These are phyloP conservation scores for Toxostoma redivivum DNA, from an alignment of 2,113 vertebrate species.

Conservation along the genomic window DNA sequence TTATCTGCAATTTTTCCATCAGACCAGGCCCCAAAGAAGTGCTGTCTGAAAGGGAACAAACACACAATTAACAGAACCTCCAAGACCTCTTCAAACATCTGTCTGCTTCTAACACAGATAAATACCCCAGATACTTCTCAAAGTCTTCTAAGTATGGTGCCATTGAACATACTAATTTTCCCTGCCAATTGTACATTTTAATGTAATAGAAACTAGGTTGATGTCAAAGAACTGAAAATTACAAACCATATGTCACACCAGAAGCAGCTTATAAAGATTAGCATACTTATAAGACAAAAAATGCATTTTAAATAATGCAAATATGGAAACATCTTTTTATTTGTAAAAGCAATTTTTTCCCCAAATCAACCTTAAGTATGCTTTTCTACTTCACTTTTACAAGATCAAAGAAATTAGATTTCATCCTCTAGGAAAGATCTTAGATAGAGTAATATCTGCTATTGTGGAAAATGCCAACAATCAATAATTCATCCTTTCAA, in stretches of 20 bases:
- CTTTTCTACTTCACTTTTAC: not conserved
- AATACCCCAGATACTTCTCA: not conserved
- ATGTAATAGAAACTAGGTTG: conserved; percentile 37
- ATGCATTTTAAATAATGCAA: conserved; percentile 38
- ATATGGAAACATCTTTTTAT: not conserved
- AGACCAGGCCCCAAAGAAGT: not conserved
- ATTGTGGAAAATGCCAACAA: not conserved
- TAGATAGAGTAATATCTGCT: not conserved
- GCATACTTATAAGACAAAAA: conserved; percentile 50
- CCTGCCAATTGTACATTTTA: conserved; percentile 35
- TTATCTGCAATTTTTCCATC: not conserved
- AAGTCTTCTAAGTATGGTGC: not conserved
- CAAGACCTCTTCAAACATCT: conserved; percentile 19
- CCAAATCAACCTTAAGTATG: not conserved
- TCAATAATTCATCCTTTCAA: not conserved
- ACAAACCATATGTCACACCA: conserved; percentile 47
- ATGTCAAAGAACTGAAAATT: conserved; percentile 58
- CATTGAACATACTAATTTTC: conserved; percentile 17
- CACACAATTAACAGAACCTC: not conserved
- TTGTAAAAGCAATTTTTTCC: not conserved
- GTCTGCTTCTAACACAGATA: not conserved
- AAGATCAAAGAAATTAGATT: not conserved
- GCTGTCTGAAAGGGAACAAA: not conserved
- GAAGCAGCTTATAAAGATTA: conserved; percentile 47
- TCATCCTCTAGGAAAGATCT: not conserved